A percentile compares a stretch with the other conserved stretches of the same genome.
Evolutionary conservation across 2,888 invertebrate species (phyloP).

Genomic region (Conomelus anceps): DNA sequence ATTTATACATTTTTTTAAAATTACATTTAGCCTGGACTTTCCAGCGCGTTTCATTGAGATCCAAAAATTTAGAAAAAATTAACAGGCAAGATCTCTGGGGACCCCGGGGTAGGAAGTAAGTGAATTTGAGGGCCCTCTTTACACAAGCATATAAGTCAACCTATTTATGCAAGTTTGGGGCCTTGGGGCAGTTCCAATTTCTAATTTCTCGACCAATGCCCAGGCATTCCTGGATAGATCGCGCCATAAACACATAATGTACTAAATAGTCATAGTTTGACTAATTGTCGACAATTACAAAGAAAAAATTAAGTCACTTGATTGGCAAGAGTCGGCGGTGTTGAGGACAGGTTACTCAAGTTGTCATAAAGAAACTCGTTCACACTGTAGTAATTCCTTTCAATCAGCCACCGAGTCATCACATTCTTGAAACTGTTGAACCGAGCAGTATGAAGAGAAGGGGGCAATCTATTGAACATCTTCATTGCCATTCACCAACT

Average conservation of each 20-base stretch:
- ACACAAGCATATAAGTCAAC: no score
- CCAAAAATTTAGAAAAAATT: no score
- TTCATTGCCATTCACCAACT: not conserved
- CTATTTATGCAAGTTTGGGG: no score
- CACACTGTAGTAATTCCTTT: not conserved
- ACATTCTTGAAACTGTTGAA: not conserved
- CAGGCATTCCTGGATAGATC: not conserved
- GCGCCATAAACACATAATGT: no score
- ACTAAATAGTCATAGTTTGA: not conserved
- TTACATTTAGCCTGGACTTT: no score
- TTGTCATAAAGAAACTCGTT: not conserved
- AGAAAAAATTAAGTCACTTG: not conserved
- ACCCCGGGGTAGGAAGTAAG: no score
- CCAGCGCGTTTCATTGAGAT: no score
- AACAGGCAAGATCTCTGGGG: no score
- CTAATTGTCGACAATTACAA: not conserved
- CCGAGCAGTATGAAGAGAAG: not conserved
- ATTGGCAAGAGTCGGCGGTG: not conserved
- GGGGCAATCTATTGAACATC: not conserved
- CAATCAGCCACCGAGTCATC: not conserved
- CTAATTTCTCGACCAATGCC: not conserved
- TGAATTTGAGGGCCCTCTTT: no score
- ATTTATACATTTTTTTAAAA: no score
- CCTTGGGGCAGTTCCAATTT: no score
- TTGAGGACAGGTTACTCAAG: not conserved